Base-by-base conservation (phyloP, 2,888 invertebrate genomes). In the Spisula solida region DNA sequence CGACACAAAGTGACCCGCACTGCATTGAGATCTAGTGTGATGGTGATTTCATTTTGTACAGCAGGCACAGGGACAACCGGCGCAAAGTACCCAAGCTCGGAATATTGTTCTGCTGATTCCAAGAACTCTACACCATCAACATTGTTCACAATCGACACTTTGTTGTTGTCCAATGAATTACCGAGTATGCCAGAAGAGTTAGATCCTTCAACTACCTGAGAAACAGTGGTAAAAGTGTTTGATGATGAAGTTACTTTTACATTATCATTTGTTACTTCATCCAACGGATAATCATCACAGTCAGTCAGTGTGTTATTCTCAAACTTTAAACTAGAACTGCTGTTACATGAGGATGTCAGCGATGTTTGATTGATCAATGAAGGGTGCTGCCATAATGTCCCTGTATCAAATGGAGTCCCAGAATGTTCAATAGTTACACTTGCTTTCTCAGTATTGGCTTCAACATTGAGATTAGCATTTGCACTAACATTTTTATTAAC, bases 1-100 rank as follows among this genome's bases (percentile, higher is more conserved):
- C 90, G 88, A 66, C 93, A 93, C 75, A 92, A 48, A 55, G 90
- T 86, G 2, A 92, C 92, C 41, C 88, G 82, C 18, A 89, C 88
- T 51, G 91, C 92, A 85, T 87, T 89, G 51, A 92, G 88, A 89
- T 92, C 92, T 85, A 92, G 86, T 14, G 92, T 91, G 20, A 92
- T 92, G 10, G 86, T 85, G 25, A 85, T 85, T 85, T 85, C 85
- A 79, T 16, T 78, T 56, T 85, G 85, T 5, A 85, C 79, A 78
- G 47, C 56, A 55, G 84, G 78, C 18, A 60, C 25, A 12, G 70
- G 60, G 25, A 47, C 47, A 4, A 83, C 31, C 10, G 83, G 70
- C 18, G 75, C 6, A 16, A 47, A 83, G 70, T 83, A 83, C 48
- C 75, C 48, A 10, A 83, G 34, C n/a, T 75, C 75, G 20, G 70